A percentile compares a stretch with the other conserved stretches of the same genome.
phyloP scores from a whole-genome alignment of 2,113 vertebrate species.

The Myxocyprinus asiaticus region DNA sequence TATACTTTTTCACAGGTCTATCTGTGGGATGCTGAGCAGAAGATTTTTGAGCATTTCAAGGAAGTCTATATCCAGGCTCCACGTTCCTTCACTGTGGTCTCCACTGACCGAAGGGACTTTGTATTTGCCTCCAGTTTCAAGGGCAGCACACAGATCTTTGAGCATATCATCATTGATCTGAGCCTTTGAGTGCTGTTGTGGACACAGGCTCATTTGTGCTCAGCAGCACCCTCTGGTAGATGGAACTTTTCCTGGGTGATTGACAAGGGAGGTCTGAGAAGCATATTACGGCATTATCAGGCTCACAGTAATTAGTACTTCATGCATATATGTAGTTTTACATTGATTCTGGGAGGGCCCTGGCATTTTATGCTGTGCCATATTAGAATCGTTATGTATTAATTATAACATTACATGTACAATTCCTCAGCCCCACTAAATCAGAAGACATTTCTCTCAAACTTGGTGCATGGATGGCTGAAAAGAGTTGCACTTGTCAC shows the following conservation, averaged over 20 bases:
- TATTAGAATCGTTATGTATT: not conserved
- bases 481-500: conserved; percentile 31
- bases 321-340: conserved; percentile 39
- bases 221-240: conserved; percentile 6
- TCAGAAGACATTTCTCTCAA: not conserved
- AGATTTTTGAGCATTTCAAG: conserved; percentile 89
- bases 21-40: conserved; percentile 88
- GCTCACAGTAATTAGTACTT: conserved; percentile 31
- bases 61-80: conserved; percentile 95
- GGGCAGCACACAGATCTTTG: conserved; percentile 95
- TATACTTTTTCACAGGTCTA: conserved; percentile 98
- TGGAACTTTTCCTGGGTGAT: not conserved
- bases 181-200: conserved; percentile 82
- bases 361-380: not conserved
- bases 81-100: conserved; percentile 93
- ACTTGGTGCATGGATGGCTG: not conserved
- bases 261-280: not conserved
- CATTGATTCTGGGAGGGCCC: not conserved
- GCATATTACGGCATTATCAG: conserved; percentile 32
- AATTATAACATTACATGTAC: not conserved
- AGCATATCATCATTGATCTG: conserved; percentile 91
- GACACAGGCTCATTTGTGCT: conserved; percentile 35
- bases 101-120: conserved; percentile 93
- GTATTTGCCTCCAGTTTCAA: conserved; percentile 97
- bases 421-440: not conserved